phyloP scores from a whole-genome alignment of 2,888 invertebrate species.

The Synanthedon myopaeformis region DNA sequence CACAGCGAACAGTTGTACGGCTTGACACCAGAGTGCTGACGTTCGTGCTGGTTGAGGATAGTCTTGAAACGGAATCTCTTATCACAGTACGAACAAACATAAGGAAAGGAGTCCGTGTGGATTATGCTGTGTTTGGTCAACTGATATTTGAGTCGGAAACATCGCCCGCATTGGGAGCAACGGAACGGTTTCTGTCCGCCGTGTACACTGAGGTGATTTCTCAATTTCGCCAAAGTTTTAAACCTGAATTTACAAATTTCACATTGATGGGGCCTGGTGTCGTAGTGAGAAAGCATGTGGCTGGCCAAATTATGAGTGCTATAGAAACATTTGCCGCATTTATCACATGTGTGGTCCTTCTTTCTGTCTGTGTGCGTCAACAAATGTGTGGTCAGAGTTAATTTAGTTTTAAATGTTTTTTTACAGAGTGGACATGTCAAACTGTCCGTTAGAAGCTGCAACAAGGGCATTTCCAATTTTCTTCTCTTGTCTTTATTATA shows the following conservation, averaged over 20 bases:
- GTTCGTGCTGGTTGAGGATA: slow-evolving; percentile 74
- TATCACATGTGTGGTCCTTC: slow-evolving; percentile 40
- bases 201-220: slow-evolving; percentile 31
- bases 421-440: slow-evolving; percentile 37
- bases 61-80: slow-evolving; percentile 78
- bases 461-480: slow-evolving; percentile 10
- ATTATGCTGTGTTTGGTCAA: slow-evolving; percentile 76
- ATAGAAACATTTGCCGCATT: slow-evolving; percentile 41
- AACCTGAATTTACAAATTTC: slow-evolving; percentile 43
- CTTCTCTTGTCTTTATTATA: slow-evolving; percentile 24
- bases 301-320: slow-evolving; percentile 25
- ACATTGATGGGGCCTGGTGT: slow-evolving; percentile 36
- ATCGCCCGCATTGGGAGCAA: slow-evolving; percentile 34
- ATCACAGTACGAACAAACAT: slow-evolving; percentile 76
- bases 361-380: slow-evolving; percentile 63
- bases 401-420: slow-evolving; percentile 32
- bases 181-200: slow-evolving; percentile 28
- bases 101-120: slow-evolving; percentile 79
- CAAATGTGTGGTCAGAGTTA: slow-evolving; percentile 56
- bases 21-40: slow-evolving; percentile 75
- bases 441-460: slow-evolving; percentile 14
- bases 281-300: slow-evolving; percentile 37
- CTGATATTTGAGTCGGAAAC: slow-evolving; percentile 30
- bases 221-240: slow-evolving; percentile 24
- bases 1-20: slow-evolving; percentile 79